These are phyloP conservation scores for Dinoponera quadriceps DNA, from an alignment of 1,140 invertebrate genomes.

Conservation along the genomic window DNA sequence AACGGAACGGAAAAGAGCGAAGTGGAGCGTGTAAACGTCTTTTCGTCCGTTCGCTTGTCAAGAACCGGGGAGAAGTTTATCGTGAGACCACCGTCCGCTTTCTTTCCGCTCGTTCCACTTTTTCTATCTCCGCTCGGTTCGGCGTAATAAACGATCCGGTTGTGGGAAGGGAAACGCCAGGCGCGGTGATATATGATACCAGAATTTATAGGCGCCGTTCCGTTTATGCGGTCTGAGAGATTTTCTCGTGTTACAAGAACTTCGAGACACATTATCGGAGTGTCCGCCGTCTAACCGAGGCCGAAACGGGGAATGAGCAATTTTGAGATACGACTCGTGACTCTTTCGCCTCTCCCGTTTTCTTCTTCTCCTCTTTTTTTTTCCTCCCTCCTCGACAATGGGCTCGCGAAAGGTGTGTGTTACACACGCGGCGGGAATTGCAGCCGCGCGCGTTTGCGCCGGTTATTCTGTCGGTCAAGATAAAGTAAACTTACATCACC, in stretches of 20 bases:
- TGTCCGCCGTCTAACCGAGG: background rate
- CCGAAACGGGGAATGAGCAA: constrained; percentile 5
- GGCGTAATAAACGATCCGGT: constrained; percentile 51
- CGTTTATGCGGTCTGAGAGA: constrained; percentile 49
- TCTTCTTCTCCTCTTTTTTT: no score
- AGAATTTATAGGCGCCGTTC: constrained; percentile 56
- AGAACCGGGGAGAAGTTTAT: constrained; percentile 44
- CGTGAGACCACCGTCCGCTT: constrained; percentile 33
- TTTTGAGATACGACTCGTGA: background rate
- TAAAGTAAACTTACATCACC: no score
- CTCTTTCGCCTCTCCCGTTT: background rate
- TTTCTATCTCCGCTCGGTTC: constrained; percentile 46
- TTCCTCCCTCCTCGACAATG: no score
- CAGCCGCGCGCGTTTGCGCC: no score
- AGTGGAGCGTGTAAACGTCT: constrained; percentile 48
- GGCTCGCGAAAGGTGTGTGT: no score
- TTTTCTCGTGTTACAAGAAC: constrained; percentile 59
- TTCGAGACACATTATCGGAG: constrained; percentile 21
- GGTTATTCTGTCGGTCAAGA: no score
- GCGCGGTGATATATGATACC: constrained; percentile 50
- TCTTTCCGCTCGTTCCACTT: constrained; percentile 53
- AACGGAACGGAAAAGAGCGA: constrained; percentile 19
- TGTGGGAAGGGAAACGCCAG: constrained; percentile 55
- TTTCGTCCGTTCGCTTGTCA: constrained; percentile 43
- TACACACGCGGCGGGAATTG: no score